Evolutionary conservation across 1,140 invertebrate species (phyloP), one percentile per base, ranked within the genome.

Genomic region (Zaprionus kolodkinae): DNA sequence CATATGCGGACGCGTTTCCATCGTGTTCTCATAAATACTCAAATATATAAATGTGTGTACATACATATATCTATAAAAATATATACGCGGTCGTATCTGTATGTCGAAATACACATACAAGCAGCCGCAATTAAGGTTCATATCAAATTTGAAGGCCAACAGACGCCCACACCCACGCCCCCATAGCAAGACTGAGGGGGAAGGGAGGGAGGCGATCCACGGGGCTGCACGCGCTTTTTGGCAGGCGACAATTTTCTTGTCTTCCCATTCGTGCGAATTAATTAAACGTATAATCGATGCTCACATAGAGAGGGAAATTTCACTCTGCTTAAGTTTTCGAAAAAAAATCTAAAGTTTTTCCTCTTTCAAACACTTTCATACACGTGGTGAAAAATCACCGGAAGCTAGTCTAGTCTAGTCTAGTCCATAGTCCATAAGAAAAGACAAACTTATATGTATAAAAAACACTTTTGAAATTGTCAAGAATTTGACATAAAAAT

Each of bases 91-190:
- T 38, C 35, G 33, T 71, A 38, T 72, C 40, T 74, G 71, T 43
- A 75, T 78, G 45, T 72, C 36, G 50, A 70, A 30, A 63, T n/a
- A 57, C 38, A 62, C 35, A 45, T 12, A 63, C 25, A n/a, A 27
- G 21, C 10, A n/a, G 36, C 65, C 57, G 79, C 83, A 89, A 88
- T 88, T 89, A 88, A 89, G 81, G 84, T 76, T 89, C 80, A 76
- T 77, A 78, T 81, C 69, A 70, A 70, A 78, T 80, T 89, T 88
- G 84, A 88, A 88, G 84, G 84, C 84, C 84, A 87, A 33, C 62
- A 54, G 43, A 79, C 75, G 75, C 76, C 79, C 56, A 81, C 82
- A 52, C 56, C 65, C 74, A 61, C 48, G 25, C 43, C 40, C 56
- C 68, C 67, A 57, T 36, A n/a, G 40, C 35, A 56, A 35, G 36